Evolutionary conservation across 2,888 invertebrate species (phyloP).

Genomic region (Idaea straminata): DNA sequence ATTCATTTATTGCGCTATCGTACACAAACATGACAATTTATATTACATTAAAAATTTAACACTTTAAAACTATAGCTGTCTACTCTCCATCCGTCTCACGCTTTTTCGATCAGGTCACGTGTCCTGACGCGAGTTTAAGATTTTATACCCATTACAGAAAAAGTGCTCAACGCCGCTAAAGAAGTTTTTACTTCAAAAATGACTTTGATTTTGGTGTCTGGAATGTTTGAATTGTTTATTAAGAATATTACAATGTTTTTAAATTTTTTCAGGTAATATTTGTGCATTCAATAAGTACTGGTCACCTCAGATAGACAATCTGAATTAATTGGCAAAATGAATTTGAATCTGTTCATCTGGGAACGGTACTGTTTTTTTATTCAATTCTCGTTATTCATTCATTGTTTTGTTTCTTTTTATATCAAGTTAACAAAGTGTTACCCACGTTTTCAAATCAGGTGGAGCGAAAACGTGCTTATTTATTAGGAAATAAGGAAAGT

Average conservation of each 20-base stretch:
- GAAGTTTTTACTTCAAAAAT: too few species aligned
- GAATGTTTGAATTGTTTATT: background rate
- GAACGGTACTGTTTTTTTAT: conserved; percentile 17
- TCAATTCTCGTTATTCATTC: background rate
- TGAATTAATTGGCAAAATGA: conserved; percentile 41
- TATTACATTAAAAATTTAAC: too few species aligned
- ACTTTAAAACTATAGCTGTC: too few species aligned
- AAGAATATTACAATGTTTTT: background rate
- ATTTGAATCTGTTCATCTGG: conserved; percentile 34
- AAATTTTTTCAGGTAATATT: background rate
- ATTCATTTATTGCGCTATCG: too few species aligned
- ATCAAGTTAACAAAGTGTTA: background rate
- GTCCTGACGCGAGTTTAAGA: too few species aligned
- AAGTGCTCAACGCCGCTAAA: too few species aligned
- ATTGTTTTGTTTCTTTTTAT: background rate
- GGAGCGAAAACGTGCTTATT: background rate
- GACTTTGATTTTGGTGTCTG: too few species aligned
- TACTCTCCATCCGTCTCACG: too few species aligned
- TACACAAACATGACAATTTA: too few species aligned
- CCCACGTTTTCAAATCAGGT: background rate
- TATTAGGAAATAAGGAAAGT: background rate
- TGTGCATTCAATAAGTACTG: conserved; percentile 16
- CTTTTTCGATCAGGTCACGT: too few species aligned
- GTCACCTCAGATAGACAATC: conserved; percentile 31
- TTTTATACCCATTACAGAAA: too few species aligned